phyloP scores from a whole-genome alignment of 2,797 vertebrate species.

The Eremophila alpestris region DNA sequence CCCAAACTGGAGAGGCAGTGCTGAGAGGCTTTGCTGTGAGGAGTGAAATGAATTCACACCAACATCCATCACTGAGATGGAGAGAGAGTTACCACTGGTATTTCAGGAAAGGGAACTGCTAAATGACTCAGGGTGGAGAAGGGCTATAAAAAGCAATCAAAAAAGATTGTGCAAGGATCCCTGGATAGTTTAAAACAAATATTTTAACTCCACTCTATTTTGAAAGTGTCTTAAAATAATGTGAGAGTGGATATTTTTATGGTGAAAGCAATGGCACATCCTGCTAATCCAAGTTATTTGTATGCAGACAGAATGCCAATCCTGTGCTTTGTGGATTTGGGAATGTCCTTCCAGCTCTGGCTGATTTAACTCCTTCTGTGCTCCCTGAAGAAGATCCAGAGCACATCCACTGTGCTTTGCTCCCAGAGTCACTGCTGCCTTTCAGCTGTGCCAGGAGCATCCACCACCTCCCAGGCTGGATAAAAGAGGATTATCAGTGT shows the following conservation, averaged over 20 bases:
- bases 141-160: background rate
- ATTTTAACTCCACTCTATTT: background rate
- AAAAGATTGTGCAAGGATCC: background rate
- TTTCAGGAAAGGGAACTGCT: background rate
- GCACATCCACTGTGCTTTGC: rapidly evolving
- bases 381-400: background rate
- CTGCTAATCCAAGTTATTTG: background rate
- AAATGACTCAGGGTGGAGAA: background rate
- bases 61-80: background rate
- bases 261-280: background rate
- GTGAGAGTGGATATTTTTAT: background rate
- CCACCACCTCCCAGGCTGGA: background rate
- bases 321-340: background rate
- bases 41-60: background rate
- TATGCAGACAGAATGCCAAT: background rate
- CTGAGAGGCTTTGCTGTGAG: background rate
- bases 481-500: too few relatives aligned
- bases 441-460: background rate
- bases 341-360: background rate
- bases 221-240: background rate
- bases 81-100: background rate
- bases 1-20: background rate
- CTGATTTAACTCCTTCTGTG: background rate
- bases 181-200: background rate
- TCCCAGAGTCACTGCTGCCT: background rate